Conservation (phyloP, 2,797 vertebrate species). For the Peromyscus melanophrys region DNA sequence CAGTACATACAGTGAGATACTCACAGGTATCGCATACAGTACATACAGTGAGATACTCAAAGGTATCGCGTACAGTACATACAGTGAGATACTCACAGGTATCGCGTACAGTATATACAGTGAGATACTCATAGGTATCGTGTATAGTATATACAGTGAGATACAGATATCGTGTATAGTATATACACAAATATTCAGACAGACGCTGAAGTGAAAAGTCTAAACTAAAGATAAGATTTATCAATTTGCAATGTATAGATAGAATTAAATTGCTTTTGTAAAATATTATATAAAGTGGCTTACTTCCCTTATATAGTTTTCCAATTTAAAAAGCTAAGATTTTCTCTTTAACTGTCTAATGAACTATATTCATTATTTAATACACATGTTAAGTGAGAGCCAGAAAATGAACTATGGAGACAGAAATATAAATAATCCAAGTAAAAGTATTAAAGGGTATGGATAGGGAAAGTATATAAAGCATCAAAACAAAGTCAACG, state of each 20-base stretch:
- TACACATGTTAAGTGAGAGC: constrained; percentile 4
- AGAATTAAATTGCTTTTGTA: background rate
- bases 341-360: background rate
- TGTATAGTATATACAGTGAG: too few species aligned
- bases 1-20: too few species aligned
- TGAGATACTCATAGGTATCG: too few species aligned
- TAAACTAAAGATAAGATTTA: background rate
- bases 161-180: too few species aligned
- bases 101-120: too few species aligned
- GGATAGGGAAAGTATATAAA: background rate
- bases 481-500: background rate
- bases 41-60: background rate
- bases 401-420: constrained; percentile 41
- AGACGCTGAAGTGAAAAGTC: background rate
- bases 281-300: background rate
- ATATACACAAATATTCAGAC: background rate
- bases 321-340: constrained; percentile 43
- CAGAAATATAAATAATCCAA: constrained; percentile 25
- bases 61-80: too few species aligned
- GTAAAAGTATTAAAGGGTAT: constrained; percentile 1
- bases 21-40: too few species aligned
- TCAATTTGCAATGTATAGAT: constrained; percentile 16
- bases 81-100: too few species aligned
- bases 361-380: background rate
- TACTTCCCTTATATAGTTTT: constrained; percentile 10